phyloP scores from a whole-genome alignment of 2,797 vertebrate genomes.

The Pangasius macronema region DNA sequence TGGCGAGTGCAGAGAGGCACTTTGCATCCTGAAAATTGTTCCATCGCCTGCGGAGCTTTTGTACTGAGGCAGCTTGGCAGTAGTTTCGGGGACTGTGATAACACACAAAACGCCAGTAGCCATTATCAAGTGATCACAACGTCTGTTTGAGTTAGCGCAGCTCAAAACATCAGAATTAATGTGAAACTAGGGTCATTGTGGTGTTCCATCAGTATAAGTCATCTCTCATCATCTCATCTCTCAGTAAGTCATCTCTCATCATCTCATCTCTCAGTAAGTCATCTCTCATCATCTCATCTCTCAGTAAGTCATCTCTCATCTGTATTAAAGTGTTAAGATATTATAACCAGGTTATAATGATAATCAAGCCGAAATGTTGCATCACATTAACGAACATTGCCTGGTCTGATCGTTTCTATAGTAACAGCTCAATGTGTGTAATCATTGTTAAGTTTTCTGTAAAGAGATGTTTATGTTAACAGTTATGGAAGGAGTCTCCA shows the following conservation, averaged over 20 bases:
- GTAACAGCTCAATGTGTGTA: too few species aligned
- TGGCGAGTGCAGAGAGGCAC: conserved; percentile 20
- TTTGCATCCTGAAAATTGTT: conserved; percentile 29
- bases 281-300: too few species aligned
- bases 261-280: too few species aligned
- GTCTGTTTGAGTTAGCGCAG: too few species aligned
- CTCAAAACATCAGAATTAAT: too few species aligned
- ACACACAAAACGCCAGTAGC: neutral
- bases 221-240: too few species aligned
- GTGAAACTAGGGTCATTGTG: neutral
- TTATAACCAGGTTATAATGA: neutral
- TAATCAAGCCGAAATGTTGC: neutral
- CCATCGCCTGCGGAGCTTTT: conserved; percentile 30
- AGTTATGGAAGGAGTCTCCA: too few species aligned
- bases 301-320: neutral
- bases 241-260: neutral
- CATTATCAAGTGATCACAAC: neutral
- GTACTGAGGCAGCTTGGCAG: conserved; percentile 20
- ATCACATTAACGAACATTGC: neutral
- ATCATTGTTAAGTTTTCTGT: too few species aligned
- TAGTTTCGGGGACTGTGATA: neutral
- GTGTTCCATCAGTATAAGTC: neutral
- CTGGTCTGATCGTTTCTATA: neutral
- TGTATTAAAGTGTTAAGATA: neutral
- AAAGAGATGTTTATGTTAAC: too few species aligned